Percentiles rank a stretch among this genome's conserved stretches.
Conservation (phyloP, 2,113 vertebrate genomes). For the Coregonus clupeaformis region DNA sequence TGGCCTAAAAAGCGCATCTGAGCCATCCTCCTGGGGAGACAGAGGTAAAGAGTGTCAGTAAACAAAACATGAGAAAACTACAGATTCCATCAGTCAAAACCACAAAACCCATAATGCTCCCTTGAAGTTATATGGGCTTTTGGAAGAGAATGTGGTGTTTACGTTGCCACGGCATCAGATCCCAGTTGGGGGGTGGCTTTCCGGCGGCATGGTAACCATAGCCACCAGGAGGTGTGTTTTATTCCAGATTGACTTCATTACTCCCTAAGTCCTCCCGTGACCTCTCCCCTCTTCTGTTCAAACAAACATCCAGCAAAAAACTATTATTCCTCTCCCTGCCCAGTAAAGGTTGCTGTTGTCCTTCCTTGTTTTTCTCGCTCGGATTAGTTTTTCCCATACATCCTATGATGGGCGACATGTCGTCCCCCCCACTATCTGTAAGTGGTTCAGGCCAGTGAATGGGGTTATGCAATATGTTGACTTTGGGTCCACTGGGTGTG, state of each 20-base stretch:
- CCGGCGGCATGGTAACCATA: conserved; percentile 35
- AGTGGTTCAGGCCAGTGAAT: conserved; percentile 16
- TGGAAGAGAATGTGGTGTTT: too few relatives aligned
- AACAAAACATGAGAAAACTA: neutral
- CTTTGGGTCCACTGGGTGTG: conserved; percentile 36
- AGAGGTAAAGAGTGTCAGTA: neutral
- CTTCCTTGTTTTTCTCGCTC: conserved; percentile 45
- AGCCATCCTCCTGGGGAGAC: neutral
- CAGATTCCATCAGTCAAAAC: neutral
- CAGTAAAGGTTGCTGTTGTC: conserved; percentile 49
- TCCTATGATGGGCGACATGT: conserved; percentile 51
- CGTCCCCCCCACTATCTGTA: neutral
- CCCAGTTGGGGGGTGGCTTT: conserved; percentile 42
- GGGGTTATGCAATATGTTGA: conserved; percentile 44
- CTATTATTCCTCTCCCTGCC: conserved; percentile 58
- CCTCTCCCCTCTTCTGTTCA: conserved; percentile 62
- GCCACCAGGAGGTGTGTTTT: conserved; percentile 50
- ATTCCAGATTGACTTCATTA: conserved; percentile 71
- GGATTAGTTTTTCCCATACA: conserved; percentile 58
- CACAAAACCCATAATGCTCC: neutral
- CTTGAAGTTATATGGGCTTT: too few relatives aligned
- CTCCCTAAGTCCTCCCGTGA: conserved; percentile 58
- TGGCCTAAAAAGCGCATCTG: neutral
- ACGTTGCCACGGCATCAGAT: conserved; percentile 32
- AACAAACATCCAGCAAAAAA: conserved; percentile 70